Evolutionary conservation across 2,113 vertebrate species (phyloP).

Genomic region (Phyllostomus discolor): DNA sequence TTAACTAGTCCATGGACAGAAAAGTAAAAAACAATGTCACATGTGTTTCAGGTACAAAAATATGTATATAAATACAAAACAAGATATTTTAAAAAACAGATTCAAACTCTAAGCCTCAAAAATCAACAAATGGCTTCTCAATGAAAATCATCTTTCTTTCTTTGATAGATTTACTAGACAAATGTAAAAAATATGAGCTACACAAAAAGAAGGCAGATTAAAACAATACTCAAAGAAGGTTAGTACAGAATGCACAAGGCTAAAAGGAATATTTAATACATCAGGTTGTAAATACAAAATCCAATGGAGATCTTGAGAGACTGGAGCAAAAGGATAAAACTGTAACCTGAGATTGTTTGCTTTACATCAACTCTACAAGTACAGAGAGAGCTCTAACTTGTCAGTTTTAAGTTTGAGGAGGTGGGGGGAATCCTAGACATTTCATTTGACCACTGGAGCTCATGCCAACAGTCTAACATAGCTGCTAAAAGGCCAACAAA

Average conservation of each 20-base stretch:
- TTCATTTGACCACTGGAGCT: neutral
- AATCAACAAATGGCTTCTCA: neutral
- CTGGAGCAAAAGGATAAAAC: neutral
- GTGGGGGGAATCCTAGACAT: neutral
- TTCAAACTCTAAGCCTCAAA: neutral
- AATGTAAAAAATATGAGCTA: neutral
- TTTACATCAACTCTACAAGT: neutral
- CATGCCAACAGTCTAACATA: neutral
- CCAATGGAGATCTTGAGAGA: neutral
- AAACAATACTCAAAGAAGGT: neutral
- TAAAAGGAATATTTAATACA: neutral
- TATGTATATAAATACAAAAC: neutral
- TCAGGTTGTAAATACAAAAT: constrained; percentile 9
- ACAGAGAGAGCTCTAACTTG: neutral
- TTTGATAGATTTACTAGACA: neutral
- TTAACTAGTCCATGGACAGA: neutral
- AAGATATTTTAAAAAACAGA: neutral
- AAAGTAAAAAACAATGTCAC: neutral
- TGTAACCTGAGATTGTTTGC: neutral
- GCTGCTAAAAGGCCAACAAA: neutral
- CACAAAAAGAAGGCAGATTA: constrained; percentile 10
- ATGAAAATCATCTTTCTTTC: neutral
- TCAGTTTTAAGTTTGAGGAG: neutral
- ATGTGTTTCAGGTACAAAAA: constrained; percentile 6
- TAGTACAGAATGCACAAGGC: neutral